Conservation (phyloP, 2,113 vertebrate species). For the Taxidea taxus region DNA sequence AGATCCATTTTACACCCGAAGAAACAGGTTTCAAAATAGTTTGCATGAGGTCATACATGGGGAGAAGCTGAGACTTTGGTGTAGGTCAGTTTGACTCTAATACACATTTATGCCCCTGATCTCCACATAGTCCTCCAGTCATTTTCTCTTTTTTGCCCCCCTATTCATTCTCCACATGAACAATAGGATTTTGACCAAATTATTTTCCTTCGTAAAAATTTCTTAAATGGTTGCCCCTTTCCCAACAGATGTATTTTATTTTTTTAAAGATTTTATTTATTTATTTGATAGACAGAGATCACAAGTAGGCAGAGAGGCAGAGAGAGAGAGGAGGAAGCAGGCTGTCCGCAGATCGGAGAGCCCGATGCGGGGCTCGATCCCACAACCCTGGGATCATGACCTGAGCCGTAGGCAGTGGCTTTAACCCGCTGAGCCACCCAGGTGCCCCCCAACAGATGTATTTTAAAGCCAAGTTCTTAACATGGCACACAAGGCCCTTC, state of each 20-base stretch:
- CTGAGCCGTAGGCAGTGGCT: neutral
- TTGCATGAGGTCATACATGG: neutral
- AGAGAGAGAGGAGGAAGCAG: too few relatives aligned
- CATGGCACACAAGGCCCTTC: neutral
- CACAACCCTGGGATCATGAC: neutral
- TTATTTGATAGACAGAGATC: too few relatives aligned
- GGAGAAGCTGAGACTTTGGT: neutral
- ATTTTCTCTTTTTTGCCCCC: neutral
- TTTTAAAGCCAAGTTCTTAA: neutral
- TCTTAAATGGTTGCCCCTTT: neutral
- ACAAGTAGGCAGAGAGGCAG: too few relatives aligned
- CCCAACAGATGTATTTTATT: neutral
- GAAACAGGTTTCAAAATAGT: neutral
- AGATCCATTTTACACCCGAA: neutral
- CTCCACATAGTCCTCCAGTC: neutral
- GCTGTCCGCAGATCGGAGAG: too few relatives aligned
- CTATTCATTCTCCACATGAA: neutral
- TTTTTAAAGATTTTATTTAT: neutral
- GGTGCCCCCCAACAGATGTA: neutral
- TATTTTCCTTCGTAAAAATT: neutral
- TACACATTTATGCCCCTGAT: neutral
- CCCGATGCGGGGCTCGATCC: neutral
- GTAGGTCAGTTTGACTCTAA: neutral
- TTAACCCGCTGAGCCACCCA: neutral
- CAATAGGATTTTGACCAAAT: neutral